These are phyloP conservation scores for Chaetorhynchus papuensis DNA, from an alignment of 2,113 vertebrate species.

Conservation along the genomic window DNA sequence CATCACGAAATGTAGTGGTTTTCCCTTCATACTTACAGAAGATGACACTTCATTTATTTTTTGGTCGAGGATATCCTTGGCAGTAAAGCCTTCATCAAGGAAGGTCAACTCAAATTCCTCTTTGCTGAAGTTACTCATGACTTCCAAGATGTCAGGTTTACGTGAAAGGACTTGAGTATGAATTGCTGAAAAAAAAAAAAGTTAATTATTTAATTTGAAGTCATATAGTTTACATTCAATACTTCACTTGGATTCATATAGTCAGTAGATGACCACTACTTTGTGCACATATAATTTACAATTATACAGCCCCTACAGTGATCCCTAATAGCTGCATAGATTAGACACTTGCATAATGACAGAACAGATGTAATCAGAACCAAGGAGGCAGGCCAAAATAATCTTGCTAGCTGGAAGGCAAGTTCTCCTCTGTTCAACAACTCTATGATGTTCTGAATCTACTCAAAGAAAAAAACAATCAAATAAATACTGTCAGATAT, in stretches of 20 bases:
- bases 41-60: slow-evolving; percentile 93
- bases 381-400: slow-evolving; percentile 76
- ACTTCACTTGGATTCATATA: neutral
- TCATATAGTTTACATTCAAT: neutral
- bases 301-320: neutral
- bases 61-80: slow-evolving; percentile 91
- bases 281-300: neutral
- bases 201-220: neutral
- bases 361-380: slow-evolving; percentile 56
- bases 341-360: slow-evolving; percentile 69
- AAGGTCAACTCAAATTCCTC: slow-evolving; percentile 85
- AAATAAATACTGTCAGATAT: neutral
- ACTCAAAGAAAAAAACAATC: slow-evolving; percentile 30
- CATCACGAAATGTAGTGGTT: neutral
- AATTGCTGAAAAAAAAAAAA: slow-evolving; percentile 46
- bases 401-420: slow-evolving; percentile 72
- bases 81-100: slow-evolving; percentile 93
- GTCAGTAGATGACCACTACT: neutral
- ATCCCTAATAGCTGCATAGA: neutral
- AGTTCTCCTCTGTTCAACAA: slow-evolving; percentile 66
- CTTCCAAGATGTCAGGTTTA: slow-evolving; percentile 24
- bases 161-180: neutral
- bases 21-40: slow-evolving; percentile 76
- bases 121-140: slow-evolving; percentile 77
- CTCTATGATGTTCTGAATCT: slow-evolving; percentile 51